Conservation (phyloP, 2,797 vertebrate species). For the Epinephelus coioides region DNA sequence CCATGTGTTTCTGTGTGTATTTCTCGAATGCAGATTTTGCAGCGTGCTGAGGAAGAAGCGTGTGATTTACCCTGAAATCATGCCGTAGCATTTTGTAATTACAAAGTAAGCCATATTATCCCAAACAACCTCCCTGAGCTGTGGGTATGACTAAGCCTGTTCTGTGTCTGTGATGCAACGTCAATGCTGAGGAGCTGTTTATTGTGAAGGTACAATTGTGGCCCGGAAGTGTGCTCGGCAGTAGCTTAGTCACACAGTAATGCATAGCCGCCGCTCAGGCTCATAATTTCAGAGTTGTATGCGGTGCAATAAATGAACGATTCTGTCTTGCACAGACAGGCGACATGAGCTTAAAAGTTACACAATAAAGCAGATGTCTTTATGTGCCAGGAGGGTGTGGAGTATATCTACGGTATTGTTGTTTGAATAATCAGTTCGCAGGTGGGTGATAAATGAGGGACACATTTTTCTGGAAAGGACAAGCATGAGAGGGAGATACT, state of each 20-base stretch:
- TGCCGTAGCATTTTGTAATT: conserved; percentile 69
- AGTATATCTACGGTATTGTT: conserved; percentile 28
- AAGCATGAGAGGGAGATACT: conserved; percentile 31
- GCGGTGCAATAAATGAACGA: conserved; percentile 43
- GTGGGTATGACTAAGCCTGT: conserved; percentile 75
- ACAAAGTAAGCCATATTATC: conserved; percentile 72
- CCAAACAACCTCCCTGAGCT: conserved; percentile 60
- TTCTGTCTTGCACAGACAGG: conserved; percentile 7
- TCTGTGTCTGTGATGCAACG: conserved; percentile 61
- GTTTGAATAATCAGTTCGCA: conserved; percentile 52
- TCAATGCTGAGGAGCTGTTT: conserved; percentile 63
- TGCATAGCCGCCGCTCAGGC: conserved; percentile 45
- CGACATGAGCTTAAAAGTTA: conserved; percentile 34
- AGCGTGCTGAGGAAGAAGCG: conserved; percentile 15
- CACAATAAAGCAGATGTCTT: conserved; percentile 41
- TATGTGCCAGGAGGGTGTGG: conserved; percentile 12
- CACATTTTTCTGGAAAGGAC: conserved; percentile 30
- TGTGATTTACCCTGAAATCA: conserved; percentile 70
- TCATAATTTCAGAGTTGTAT: conserved; percentile 47
- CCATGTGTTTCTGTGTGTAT: conserved; percentile 14
- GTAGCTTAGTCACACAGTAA: conserved; percentile 69
- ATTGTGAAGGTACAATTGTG: conserved; percentile 61
- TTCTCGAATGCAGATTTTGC: conserved; percentile 42
- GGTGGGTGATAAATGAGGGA: conserved; percentile 46
- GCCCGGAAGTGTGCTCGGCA: conserved; percentile 56